phyloP scores from a whole-genome alignment of 2,888 invertebrate genomes.

The Anticlea derivata region DNA sequence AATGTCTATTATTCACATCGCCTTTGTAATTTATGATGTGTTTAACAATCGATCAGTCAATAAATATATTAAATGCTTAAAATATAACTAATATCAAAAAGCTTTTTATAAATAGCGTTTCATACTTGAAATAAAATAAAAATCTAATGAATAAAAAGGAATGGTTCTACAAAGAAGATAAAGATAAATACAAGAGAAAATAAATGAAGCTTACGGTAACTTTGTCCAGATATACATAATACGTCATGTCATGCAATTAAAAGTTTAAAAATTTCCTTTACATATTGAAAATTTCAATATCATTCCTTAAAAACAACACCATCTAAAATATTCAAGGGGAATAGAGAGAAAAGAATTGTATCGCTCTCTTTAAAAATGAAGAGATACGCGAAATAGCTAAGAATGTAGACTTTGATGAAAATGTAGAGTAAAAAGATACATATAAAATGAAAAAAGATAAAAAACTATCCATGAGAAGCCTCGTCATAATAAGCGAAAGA shows the following conservation, averaged over 20 bases:
- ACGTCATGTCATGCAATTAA: conserved; percentile 68
- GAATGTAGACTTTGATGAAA: conserved; percentile 14
- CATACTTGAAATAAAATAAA: conserved; percentile 57
- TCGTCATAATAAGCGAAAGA: conserved; percentile 41
- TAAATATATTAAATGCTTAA: conserved; percentile 68
- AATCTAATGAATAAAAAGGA: conserved; percentile 71
- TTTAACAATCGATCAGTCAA: conserved; percentile 69
- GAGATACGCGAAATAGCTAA: conserved; percentile 5
- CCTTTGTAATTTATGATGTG: conserved; percentile 52
- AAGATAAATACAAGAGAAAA: conserved; percentile 31
- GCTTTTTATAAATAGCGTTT: conserved; percentile 54
- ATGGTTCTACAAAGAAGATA: conserved; percentile 63
- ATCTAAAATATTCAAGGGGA: conserved; percentile 3
- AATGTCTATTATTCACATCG: conserved; percentile 48
- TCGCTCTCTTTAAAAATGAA: conserved; percentile 2
- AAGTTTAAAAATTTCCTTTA: conserved; percentile 65
- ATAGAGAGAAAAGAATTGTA: background rate
- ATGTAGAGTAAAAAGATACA: conserved; percentile 16
- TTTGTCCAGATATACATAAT: conserved; percentile 47
- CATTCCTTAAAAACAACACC: conserved; percentile 5
- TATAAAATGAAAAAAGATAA: conserved; percentile 9
- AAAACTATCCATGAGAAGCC: conserved; percentile 37
- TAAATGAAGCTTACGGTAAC: conserved; percentile 38
- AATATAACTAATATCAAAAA: conserved; percentile 49
- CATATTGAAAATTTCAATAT: conserved; percentile 55